Base-by-base conservation (phyloP, 1,140 invertebrate genomes). In the Leptinotarsa defecta region DNA sequence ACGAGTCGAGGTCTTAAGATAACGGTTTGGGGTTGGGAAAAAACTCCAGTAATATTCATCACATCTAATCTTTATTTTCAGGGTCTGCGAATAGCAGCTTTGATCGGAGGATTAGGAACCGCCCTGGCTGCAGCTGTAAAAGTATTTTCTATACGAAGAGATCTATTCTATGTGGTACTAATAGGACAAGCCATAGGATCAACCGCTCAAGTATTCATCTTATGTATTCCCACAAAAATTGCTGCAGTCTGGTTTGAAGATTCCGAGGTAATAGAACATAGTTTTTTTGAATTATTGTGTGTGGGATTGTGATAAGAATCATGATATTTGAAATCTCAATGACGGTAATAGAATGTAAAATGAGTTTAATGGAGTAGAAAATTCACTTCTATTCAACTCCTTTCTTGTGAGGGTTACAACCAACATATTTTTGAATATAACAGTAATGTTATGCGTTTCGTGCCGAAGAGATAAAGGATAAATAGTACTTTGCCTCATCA, bases 71-170 rank as follows among this genome's bases (percentile, higher is more conserved):
- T 34, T 11, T 2, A n/a, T 15, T 72, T 61, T 24, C 65, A 86
- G 86, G 83, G 85, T 78, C 61, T 82, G 71, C 74, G 87, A 80
- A 81, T 80, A 6, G 81, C 83, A 8, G 84, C 87, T 11, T 11
- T 87, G 13, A 84, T 85, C 13, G 84, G 84, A 6, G 78, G 81
- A 15, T 17, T 87, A 5, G 84, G 83, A 48, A 84, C 83, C 15
- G 89, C 88, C 24, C 70, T 91, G 1, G 94, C 93, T 11, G 90
- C 93, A 1, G 93, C 91, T 90, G 87, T 96, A 57, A 96, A 96
- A 87, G 86, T 91, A 80, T 86, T 88, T 61, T 90, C 91, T 19
- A 85, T 91, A 3, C 70, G 84, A 4, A 89, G 88, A 19, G 87
- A 90, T 76, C 83, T 86, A 27, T 94, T 93, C 85, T 87, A 86